Base-by-base conservation (phyloP, 2,888 invertebrate genomes). In the Branchipolynoe longqiensis region DNA sequence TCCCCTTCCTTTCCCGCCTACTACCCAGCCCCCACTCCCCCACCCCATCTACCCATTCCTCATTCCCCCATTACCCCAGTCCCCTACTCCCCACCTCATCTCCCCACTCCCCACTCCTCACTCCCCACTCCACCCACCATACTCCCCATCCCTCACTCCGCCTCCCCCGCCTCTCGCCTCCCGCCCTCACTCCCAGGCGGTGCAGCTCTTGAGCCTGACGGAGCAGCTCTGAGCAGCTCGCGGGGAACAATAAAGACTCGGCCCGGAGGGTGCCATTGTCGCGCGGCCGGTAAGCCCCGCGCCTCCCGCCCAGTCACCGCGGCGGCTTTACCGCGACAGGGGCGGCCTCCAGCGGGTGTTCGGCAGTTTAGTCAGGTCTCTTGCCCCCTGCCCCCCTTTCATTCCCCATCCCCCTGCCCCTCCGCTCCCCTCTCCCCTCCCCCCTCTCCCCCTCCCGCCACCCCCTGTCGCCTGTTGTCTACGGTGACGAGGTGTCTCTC, bases 281-380 rank as follows among this genome's bases (percentile, higher is more conserved):
- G 38, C 69, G 36, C 69, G 6, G 12, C 62, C 18, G 31, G 28
- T 62, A 62, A 62, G 62, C 25, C 62, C 48, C 48, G 62, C n/a
- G 62, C 64, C 69, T 38, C 36, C 14, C 69, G 33, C 69, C 33
- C 14, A n/a, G 69, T 18, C 14, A 38, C 3, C 69, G 69, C 36
- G 31, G 36, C 36, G 69, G 69, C 69, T 69, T 69, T 38, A 69
- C 38, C 18, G 69, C 18, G 58, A 38, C 38, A 22, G 14, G 36
- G 22, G 22, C 69, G 14, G 14, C 69, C 69, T 38, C 69, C 69
- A 38, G 38, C 36, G 69, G 36, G 38, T 38, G 36, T 33, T 69
- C 36, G 22, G 69, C n/a, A 38, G 69, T 33, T 33, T 69, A 69
- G 69, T 69, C 36, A 69, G 69, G 69, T 38, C 62, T n/a, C n/a